phyloP scores from a whole-genome alignment of 1,140 invertebrate species.

The Homarus americanus region DNA sequence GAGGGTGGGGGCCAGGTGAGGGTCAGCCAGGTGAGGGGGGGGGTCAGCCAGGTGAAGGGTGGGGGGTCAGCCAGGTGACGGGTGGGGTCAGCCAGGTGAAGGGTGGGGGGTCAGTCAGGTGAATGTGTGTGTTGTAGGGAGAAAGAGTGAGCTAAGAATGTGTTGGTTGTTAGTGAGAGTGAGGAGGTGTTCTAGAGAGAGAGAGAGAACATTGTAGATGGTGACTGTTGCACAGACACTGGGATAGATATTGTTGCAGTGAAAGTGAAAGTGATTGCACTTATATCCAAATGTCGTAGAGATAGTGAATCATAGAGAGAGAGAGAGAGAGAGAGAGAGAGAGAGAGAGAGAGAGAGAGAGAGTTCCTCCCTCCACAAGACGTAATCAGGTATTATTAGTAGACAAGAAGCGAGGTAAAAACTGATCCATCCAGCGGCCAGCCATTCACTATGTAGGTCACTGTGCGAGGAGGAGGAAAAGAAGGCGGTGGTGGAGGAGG shows the following conservation, averaged over 20 bases:
- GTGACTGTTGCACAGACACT: too few relatives aligned
- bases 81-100: background rate
- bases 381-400: background rate
- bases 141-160: background rate
- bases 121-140: background rate
- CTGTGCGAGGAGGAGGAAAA: too few relatives aligned
- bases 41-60: background rate
- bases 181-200: background rate
- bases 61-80: background rate
- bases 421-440: too few relatives aligned
- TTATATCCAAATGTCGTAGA: background rate
- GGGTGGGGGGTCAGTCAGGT: background rate
- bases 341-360: slow-evolving; percentile 2
- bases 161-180: too few relatives aligned
- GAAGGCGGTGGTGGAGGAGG: too few relatives aligned
- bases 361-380: too few relatives aligned
- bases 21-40: background rate
- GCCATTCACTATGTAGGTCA: too few relatives aligned
- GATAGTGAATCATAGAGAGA: too few relatives aligned
- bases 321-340: slow-evolving; percentile 7
- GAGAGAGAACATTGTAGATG: background rate
- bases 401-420: too few relatives aligned
- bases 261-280: background rate
- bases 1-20: background rate
- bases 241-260: too few relatives aligned